Conservation (phyloP, 2,888 invertebrate genomes). For the Tipula lateralis region DNA sequence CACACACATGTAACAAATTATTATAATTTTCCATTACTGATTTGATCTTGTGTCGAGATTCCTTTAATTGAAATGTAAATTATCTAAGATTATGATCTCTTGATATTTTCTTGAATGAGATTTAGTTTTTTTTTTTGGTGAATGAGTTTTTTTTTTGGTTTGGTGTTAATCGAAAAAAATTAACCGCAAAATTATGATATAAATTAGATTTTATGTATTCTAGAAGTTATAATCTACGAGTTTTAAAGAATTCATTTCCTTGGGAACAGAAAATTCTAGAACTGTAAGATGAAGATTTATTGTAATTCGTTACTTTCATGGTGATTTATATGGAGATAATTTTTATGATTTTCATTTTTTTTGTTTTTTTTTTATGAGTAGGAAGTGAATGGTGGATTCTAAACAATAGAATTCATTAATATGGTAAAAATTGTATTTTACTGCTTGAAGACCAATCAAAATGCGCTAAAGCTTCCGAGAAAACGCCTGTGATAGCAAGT, state of each 20-base stretch:
- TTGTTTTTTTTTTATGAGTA: neutral
- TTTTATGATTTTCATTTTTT: neutral
- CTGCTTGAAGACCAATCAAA: too few species aligned
- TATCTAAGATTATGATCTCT: neutral
- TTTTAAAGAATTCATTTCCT: neutral
- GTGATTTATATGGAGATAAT: neutral
- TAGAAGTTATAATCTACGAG: neutral
- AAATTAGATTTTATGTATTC: neutral
- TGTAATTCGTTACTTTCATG: neutral
- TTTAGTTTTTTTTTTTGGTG: neutral
- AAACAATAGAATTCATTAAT: too few species aligned
- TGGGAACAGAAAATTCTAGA: neutral
- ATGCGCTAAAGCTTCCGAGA: too few species aligned
- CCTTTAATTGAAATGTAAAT: conserved; percentile 11
- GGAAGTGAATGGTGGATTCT: neutral
- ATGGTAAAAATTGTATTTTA: too few species aligned
- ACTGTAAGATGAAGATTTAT: neutral
- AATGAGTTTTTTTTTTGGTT: neutral
- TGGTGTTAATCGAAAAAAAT: neutral
- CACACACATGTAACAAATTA: neutral
- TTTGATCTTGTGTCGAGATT: neutral
- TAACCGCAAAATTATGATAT: conserved; percentile 7
- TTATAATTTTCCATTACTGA: conserved; percentile 1
- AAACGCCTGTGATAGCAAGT: too few species aligned
- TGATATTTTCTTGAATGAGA: neutral